Percentiles rank a stretch among this genome's conserved stretches.
These are phyloP conservation scores for Frieseomelitta varia DNA, from an alignment of 1,140 invertebrate genomes.

Conservation along the genomic window DNA sequence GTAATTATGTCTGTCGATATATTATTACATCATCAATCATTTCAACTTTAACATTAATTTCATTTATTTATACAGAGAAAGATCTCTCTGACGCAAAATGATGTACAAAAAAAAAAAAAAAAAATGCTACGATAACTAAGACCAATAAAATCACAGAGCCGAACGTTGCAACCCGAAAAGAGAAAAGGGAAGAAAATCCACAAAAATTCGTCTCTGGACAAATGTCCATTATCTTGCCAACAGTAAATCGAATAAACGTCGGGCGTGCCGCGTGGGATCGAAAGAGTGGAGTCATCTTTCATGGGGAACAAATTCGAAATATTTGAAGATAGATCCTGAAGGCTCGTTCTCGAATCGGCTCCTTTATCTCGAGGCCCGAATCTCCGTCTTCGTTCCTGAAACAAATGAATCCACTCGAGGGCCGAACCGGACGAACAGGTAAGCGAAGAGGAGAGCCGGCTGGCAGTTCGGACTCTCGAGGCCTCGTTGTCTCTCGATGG, in stretches of 20 bases:
- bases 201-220: not conserved
- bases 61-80: too few species aligned
- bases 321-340: slow-evolving; percentile 34
- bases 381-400: slow-evolving; percentile 49
- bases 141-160: not conserved
- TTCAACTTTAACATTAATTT: too few species aligned
- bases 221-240: not conserved
- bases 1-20: too few species aligned
- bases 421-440: slow-evolving; percentile 40
- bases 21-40: too few species aligned
- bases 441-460: slow-evolving; percentile 9
- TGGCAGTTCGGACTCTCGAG: not conserved
- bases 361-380: slow-evolving; percentile 51
- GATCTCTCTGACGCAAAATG: too few species aligned
- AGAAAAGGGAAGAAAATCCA: not conserved
- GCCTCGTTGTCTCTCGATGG: not conserved
- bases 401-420: slow-evolving; percentile 59
- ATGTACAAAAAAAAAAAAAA: too few species aligned
- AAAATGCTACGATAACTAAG: too few species aligned
- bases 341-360: slow-evolving; percentile 31
- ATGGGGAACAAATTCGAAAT: slow-evolving; percentile 36
- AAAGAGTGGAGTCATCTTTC: not conserved
- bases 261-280: not conserved
- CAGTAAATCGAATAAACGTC: not conserved
- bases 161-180: not conserved